phyloP scores from a whole-genome alignment of 2,797 vertebrate species.

The Sebastolobus alascanus region DNA sequence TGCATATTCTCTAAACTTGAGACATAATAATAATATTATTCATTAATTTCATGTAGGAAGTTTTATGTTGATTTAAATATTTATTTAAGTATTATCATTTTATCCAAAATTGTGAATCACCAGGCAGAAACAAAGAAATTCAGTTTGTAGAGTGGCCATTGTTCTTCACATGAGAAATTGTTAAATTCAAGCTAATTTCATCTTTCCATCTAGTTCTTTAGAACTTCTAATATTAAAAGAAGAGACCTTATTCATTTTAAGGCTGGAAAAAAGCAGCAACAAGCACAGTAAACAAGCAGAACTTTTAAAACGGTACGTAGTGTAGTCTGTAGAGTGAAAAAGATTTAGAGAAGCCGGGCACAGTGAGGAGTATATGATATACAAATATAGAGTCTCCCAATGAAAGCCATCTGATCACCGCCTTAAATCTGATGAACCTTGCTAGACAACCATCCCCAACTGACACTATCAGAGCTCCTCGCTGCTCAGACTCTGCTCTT shows the following conservation, averaged over 20 bases:
- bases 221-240: background rate
- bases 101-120: too few relatives aligned
- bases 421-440: constrained; percentile 27
- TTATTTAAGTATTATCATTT: too few relatives aligned
- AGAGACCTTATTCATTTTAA: too few relatives aligned
- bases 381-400: constrained; percentile 6
- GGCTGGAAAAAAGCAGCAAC: background rate
- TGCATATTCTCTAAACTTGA: too few relatives aligned
- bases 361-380: constrained; percentile 1
- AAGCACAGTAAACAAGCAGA: background rate
- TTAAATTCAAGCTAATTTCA: too few relatives aligned
- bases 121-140: too few relatives aligned
- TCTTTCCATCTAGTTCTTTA: background rate
- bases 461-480: background rate
- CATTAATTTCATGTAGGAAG: too few relatives aligned
- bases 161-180: too few relatives aligned
- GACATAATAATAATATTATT: too few relatives aligned
- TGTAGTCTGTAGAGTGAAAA: background rate
- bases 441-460: background rate
- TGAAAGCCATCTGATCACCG: constrained; percentile 30
- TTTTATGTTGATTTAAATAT: too few relatives aligned
- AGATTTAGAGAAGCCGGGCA: background rate
- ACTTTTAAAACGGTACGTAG: background rate
- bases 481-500: background rate
- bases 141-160: too few relatives aligned